Percentiles rank a stretch among this genome's conserved stretches.
These are phyloP conservation scores for Pogonophryne albipinna DNA, from an alignment of 2,797 vertebrate species.

Conservation along the genomic window DNA sequence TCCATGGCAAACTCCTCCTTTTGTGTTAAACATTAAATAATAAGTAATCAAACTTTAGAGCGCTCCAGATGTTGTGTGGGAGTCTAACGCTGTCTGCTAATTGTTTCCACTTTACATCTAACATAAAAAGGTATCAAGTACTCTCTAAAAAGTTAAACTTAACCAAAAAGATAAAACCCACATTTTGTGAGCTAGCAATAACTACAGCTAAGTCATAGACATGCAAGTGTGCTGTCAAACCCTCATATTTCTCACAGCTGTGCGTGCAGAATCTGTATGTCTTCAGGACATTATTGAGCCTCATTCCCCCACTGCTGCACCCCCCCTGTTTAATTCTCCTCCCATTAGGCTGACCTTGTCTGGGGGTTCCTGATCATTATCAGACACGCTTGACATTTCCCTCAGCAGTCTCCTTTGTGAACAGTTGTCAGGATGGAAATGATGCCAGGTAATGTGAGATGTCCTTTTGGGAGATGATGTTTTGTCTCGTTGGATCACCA, in stretches of 20 bases:
- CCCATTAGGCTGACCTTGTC: constrained; percentile 31
- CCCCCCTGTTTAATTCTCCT: constrained; percentile 13
- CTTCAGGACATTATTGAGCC: constrained; percentile 6
- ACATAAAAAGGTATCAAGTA: neutral
- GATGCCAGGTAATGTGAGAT: constrained; percentile 7
- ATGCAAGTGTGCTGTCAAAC: neutral
- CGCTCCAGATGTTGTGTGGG: neutral
- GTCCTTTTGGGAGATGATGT: constrained; percentile 10
- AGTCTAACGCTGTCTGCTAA: neutral
- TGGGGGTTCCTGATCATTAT: constrained; percentile 35
- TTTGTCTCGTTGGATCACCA: constrained; percentile 9
- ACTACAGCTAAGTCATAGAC: neutral
- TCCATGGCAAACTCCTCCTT: neutral
- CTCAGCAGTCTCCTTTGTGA: constrained; percentile 16
- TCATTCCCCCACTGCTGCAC: constrained; percentile 16
- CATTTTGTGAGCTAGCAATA: neutral
- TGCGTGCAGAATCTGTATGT: neutral
- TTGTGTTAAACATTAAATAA: constrained; percentile 4
- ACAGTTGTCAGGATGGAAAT: constrained; percentile 26
- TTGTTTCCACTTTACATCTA: constrained; percentile 2
- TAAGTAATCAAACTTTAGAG: neutral
- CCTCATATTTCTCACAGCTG: neutral
- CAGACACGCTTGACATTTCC: constrained; percentile 33
- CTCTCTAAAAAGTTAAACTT: neutral
- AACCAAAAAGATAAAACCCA: neutral